Percentiles rank a stretch among this genome's conserved stretches.
Conservation (phyloP, 1,140 invertebrate species). For the Epicauta chinensis region DNA sequence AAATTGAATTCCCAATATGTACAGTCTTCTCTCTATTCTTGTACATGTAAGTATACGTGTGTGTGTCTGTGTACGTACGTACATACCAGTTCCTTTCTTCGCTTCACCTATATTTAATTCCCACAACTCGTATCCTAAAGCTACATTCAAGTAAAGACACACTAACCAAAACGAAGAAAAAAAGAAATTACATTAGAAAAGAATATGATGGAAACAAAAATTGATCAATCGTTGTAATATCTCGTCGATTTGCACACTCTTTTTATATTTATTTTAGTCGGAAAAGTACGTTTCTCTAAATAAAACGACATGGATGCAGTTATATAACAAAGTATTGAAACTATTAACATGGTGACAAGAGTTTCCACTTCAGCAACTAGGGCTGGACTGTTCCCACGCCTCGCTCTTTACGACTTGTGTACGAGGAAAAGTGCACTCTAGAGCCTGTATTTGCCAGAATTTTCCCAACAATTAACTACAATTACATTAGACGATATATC, state of each 20-base stretch:
- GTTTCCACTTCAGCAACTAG: slow-evolving; percentile 24
- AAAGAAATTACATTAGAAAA: slow-evolving; percentile 16
- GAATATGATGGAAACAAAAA: too few species aligned
- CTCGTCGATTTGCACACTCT: too few species aligned
- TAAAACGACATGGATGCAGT: too few species aligned
- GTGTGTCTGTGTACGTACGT: slow-evolving; percentile 1
- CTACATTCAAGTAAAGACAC: slow-evolving; percentile 22
- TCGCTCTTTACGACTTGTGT: slow-evolving; percentile 21
- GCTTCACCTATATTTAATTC: slow-evolving; percentile 28
- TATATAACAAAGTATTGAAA: slow-evolving; percentile 24
- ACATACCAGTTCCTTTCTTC: slow-evolving; percentile 22
- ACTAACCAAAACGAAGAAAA: too few species aligned
- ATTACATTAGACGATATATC: too few species aligned
- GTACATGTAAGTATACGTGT: too few species aligned
- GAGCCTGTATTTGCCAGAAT: too few species aligned
- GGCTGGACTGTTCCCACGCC: slow-evolving; percentile 23
- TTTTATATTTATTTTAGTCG: neutral
- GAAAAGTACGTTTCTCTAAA: too few species aligned
- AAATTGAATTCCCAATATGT: slow-evolving; percentile 28
- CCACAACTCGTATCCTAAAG: slow-evolving; percentile 19
- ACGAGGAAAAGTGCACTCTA: slow-evolving; percentile 11
- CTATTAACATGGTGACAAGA: slow-evolving; percentile 24
- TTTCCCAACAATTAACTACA: too few species aligned
- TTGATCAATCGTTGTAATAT: too few species aligned
- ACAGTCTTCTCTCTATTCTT: too few species aligned